These are phyloP conservation scores for Pterocles burchelli DNA, from an alignment of 2,113 vertebrate species.

Conservation along the genomic window DNA sequence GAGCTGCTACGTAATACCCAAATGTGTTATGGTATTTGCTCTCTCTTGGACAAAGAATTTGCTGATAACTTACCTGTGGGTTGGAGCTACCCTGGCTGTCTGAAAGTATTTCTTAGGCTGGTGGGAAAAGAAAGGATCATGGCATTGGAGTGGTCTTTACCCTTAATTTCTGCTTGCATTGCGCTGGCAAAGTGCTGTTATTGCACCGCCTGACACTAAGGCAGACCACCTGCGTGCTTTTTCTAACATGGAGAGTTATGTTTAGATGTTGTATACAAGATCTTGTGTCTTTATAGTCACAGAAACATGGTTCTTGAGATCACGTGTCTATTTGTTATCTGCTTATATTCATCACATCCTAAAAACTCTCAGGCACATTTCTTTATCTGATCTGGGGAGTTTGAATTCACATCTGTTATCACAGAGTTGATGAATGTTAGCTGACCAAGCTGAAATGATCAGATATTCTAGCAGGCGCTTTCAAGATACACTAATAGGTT, in stretches of 20 bases:
- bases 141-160: background rate
- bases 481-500: background rate
- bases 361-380: background rate
- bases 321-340: background rate
- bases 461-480: background rate
- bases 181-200: background rate
- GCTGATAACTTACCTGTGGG: background rate
- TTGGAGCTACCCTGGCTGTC: background rate
- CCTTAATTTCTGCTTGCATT: background rate
- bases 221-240: background rate
- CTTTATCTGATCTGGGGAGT: background rate
- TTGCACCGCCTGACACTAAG: background rate
- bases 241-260: background rate
- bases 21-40: background rate
- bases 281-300: background rate
- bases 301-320: background rate
- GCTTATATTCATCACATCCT: background rate
- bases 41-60: background rate
- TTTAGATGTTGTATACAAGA: background rate
- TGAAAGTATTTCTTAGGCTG: background rate
- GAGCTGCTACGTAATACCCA: background rate
- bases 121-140: background rate
- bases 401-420: background rate
- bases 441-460: background rate
- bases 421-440: background rate